Evolutionary conservation across 2,888 invertebrate genomes (phyloP).

Genomic region (Epicampocera succincta): DNA sequence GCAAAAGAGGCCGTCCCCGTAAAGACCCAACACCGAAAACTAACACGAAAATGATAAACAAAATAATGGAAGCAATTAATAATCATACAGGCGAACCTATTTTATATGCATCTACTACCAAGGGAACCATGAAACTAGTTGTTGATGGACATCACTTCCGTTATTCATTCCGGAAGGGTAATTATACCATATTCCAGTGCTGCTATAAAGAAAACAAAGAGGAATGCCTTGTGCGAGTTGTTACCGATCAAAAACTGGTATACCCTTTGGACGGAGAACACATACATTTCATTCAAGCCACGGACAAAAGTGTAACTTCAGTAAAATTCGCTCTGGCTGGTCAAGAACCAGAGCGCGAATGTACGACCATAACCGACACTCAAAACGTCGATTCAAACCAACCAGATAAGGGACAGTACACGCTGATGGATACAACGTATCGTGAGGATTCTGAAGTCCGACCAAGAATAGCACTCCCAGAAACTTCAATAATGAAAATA

Average conservation of each 20-base stretch:
- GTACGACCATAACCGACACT: constrained; percentile 25
- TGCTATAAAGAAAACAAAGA: constrained; percentile 79
- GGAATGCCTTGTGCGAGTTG: constrained; percentile 78
- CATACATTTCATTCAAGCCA: constrained; percentile 79
- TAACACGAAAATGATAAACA: constrained; percentile 72
- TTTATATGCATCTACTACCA: constrained; percentile 79
- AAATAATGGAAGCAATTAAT: constrained; percentile 73
- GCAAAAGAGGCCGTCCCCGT: constrained; percentile 71
- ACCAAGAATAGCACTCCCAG: no score
- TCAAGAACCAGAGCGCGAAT: constrained; percentile 58
- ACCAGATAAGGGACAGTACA: constrained; percentile 34
- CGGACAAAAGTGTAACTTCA: constrained; percentile 79
- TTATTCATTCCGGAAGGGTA: constrained; percentile 78
- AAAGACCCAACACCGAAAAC: constrained; percentile 48
- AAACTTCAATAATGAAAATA: no score
- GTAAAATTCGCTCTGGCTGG: constrained; percentile 75
- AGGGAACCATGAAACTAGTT: constrained; percentile 80
- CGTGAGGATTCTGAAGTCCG: no score
- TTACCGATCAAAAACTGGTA: constrained; percentile 78
- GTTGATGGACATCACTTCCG: constrained; percentile 80
- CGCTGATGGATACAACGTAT: no score
- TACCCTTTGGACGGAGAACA: constrained; percentile 79
- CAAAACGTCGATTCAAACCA: constrained; percentile 65
- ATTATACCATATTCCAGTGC: constrained; percentile 79
- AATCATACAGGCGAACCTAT: constrained; percentile 72